Evolutionary conservation across 2,797 vertebrate species (phyloP).

Genomic region (Lateolabrax maculatus): DNA sequence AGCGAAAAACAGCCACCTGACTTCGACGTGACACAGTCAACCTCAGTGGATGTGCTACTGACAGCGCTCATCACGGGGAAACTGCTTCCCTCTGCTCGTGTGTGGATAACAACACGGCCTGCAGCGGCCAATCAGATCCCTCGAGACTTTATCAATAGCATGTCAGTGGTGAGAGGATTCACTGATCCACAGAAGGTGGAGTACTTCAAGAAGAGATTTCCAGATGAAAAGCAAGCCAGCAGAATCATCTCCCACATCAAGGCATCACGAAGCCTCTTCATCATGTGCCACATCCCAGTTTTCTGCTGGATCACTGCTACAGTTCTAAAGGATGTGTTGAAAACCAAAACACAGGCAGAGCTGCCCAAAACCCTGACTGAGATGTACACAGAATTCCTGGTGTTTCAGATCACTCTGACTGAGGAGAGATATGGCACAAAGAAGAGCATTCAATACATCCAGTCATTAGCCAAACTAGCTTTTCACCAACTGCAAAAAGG

Average conservation of each 20-base stretch:
- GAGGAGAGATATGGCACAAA: neutral
- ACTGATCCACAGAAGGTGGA: conserved; percentile 24
- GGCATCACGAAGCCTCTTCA: no score
- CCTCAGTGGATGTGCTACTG: conserved; percentile 3
- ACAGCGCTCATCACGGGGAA: conserved; percentile 1
- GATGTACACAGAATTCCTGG: conserved; percentile 41
- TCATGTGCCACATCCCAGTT: no score
- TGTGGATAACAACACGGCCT: conserved; percentile 32
- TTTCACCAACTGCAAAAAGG: conserved; percentile 29
- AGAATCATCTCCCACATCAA: no score
- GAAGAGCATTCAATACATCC: conserved; percentile 8
- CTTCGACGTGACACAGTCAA: conserved; percentile 1
- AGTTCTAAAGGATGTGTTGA: conserved; percentile 8
- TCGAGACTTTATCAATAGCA: neutral
- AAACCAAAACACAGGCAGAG: neutral
- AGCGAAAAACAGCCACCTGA: neutral
- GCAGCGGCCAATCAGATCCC: conserved; percentile 10
- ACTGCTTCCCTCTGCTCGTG: conserved; percentile 20
- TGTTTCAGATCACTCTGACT: conserved; percentile 21
- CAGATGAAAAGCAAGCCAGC: no score
- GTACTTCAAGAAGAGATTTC: conserved; percentile 23
- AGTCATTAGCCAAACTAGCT: conserved; percentile 29
- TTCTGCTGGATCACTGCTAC: no score
- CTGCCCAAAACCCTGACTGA: conserved; percentile 39
- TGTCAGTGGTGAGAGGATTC: conserved; percentile 30